A percentile compares a stretch with the other conserved stretches of the same genome.
These are phyloP conservation scores for Phaedon cochleariae DNA, from an alignment of 2,888 invertebrate genomes.

Conservation along the genomic window DNA sequence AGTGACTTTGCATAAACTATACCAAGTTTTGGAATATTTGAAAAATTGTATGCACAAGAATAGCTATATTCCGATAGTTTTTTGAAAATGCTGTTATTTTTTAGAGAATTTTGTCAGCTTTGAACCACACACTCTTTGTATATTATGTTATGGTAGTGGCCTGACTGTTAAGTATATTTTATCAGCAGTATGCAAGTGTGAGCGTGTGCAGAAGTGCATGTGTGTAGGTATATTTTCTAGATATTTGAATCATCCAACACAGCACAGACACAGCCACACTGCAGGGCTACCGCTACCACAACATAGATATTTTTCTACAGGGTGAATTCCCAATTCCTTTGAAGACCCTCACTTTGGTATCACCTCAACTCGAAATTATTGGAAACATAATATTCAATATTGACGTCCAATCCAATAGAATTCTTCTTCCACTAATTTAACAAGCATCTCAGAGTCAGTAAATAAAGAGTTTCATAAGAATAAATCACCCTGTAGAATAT, in stretches of 20 bases:
- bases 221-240: slow-evolving; percentile 53
- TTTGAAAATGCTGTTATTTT: no score
- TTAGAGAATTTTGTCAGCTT: slow-evolving; percentile 4
- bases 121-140: slow-evolving; percentile 17
- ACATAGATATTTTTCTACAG: slow-evolving; percentile 53
- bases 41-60: no score
- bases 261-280: slow-evolving; percentile 63
- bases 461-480: slow-evolving; percentile 3
- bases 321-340: slow-evolving; percentile 18
- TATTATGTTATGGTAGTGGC: slow-evolving; percentile 60
- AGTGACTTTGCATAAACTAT: no score
- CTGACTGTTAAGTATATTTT: slow-evolving; percentile 48
- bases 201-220: slow-evolving; percentile 56
- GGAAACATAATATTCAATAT: no score
- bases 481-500: slow-evolving; percentile 14
- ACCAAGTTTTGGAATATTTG: no score
- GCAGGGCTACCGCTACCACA: slow-evolving; percentile 64
- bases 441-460: no score
- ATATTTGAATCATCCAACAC: slow-evolving; percentile 52
- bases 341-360: no score
- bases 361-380: no score
- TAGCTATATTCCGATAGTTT: no score
- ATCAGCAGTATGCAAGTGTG: slow-evolving; percentile 59
- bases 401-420: no score
- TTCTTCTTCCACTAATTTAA: no score